Base-by-base conservation (phyloP, 2,888 invertebrate species). In the Dichetophora obliterata region DNA sequence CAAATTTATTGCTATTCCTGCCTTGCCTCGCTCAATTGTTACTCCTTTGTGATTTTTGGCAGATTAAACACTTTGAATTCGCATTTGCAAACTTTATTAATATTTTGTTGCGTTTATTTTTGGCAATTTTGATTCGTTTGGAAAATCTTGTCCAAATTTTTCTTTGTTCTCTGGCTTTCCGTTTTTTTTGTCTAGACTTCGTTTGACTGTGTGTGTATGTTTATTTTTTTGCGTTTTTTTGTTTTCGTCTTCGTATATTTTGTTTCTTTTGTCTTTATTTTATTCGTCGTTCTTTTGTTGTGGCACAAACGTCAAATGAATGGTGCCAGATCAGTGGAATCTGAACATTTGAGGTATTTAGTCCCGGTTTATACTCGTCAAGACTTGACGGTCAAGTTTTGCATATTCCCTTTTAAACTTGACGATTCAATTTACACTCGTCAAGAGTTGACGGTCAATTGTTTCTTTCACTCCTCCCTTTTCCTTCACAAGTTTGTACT, bases 211-310 rank as follows among this genome's bases (percentile, higher is more conserved):
- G 68, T 37, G 24, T 77, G 61, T 61, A 68, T 75, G 48, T 65
- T 22, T 66, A 65, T 54, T 50, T 37, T 3, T 54, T 75, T 75
- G 37, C 59, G 48, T 76, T 61, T 77, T 79, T 63, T 80, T 59
- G 54, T 76, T 65, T 76, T 16, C 6, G 27, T 80, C 74, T 54
- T 31, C 48, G 14, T 71, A 48, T 76, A n/a, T 9, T 37, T 72
- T 76, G 66, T 76, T 70, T 34, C 52, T 68, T 77, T 70, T 72
- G 63, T n/a, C 54, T 61, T 75, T 73, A 57, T 69, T 34, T 79
- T 74, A 27, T 77, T 31, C 22, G 63, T 63, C 34, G 37, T 6
- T 61, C 74, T 14, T 14, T 63, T 48, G 2, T 48, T 11, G 19
- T 6, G 3, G 52, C 50, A 50, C 11, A 24, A 69, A 31, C 22